Base-by-base conservation (phyloP, 2,888 invertebrate species). In the Cheilosia vulpina region DNA sequence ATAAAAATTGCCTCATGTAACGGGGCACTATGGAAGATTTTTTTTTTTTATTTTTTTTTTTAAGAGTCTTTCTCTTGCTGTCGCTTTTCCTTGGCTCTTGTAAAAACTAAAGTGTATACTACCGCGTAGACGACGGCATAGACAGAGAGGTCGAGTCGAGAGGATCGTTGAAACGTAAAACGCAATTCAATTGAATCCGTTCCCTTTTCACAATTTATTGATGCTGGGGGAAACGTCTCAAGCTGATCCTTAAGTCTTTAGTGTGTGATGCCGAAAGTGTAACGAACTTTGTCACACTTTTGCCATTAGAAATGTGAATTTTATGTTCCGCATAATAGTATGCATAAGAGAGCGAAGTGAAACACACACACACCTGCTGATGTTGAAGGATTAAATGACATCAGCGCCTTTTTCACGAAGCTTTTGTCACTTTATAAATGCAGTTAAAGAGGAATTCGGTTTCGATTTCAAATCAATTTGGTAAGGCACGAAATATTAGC, bases 221-320 rank as follows among this genome's bases (percentile, higher is more conserved):
- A 38, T 41, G 60, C 45, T 15, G 24, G 43, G 34, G 55, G 41
- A 57, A 72, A n/a, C 63, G 79, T 78, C 83, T 83, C 52, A 73
- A 79, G 83, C 63, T 73, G 63, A 55, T 83, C 60, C 57, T 58
- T 63, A 31, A 43, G 65, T 58, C 63, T 53, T 63, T 41, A 38
- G 65, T 4, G 17, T 4, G 17, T 1, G 9, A 69, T 60, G 31
- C 43, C 53, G 9, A 65, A 72, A 63, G 80, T 68, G 47, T 62
- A 69, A 75, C 45, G 69, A 81, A 76, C 71, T 60, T 63, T 69
- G 57, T 63, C 50, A 68, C 24, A 24, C 15, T 5, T 27, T 24
- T 62, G 62, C 41, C 53, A 31, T 31, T 50, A 45, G 34, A 13
- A 45, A 6, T 17, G 38, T 38, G 13, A 38, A 19, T 27, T 1